Evolutionary conservation across 2,797 vertebrate genomes (phyloP), one percentile per base, ranked within the genome.

Genomic region (Platyrinchus mystaceus): DNA sequence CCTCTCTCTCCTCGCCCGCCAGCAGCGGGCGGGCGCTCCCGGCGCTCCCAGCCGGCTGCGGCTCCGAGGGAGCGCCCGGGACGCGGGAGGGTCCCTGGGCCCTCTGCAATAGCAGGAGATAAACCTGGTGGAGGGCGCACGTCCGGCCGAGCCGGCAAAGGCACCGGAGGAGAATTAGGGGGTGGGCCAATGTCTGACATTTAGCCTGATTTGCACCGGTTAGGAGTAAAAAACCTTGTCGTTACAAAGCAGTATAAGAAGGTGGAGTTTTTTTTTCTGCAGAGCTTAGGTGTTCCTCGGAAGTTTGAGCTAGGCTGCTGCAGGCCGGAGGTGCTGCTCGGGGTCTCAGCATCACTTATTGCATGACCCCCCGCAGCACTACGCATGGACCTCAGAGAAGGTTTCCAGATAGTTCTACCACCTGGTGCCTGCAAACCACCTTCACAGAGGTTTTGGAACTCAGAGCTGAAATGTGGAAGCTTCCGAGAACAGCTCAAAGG

Each of bases 241-340:
- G 2, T 36, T 15, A 18, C 24, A n/a, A 22, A 59, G 44, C 43
- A 8, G 14, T 6, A 0, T 4, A 1, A 20, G 14, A 0, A 16
- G 37, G 30, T 10, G 41, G 20, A 21, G 22, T 7, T 2, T 10
- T 36, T 46, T 44, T 44, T 20, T 4, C 23, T 19, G 26, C 18
- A 18, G 8, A 27, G 16, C 3, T 2, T 24, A 34, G 2, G 23
- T 17, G 2, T 17, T 12, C 12, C 15, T 14, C 28, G 4, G 34
- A 37, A 10, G 21, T 10, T 8, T 12, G 50, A 32, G 41, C 6
- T 24, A 2, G 4, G 28, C 46, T 32, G 58, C 67, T 15, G 52
- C 9, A 5, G 15, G 32, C 1, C 19, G 6, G 32, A 32, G 43
- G 13, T 19, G 1, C 7, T 39, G 16, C 17, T 9, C 8, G 7